Evolutionary conservation across 2,113 vertebrate genomes (phyloP).

Genomic region (Sylvia atricapilla): DNA sequence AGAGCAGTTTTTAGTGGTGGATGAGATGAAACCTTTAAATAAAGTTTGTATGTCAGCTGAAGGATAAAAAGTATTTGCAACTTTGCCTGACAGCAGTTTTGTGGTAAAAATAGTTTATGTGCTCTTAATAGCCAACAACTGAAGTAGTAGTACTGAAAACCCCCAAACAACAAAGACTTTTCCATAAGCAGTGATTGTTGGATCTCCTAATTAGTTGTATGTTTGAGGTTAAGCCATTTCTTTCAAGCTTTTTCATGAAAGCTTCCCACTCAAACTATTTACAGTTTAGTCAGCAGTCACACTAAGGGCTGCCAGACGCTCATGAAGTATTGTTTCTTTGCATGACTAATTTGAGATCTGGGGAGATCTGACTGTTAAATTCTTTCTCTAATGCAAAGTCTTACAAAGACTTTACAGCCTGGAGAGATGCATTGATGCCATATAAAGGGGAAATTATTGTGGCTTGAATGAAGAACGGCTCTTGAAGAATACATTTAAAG

Average conservation of each 20-base stretch:
- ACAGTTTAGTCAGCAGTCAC: background rate
- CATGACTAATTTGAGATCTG: constrained; percentile 9
- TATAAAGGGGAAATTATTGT: background rate
- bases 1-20: background rate
- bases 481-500: background rate
- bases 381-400: constrained; percentile 3
- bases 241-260: constrained; percentile 12
- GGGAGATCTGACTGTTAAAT: constrained; percentile 8
- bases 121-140: background rate
- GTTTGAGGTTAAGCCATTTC: background rate
- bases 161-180: background rate
- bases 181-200: background rate
- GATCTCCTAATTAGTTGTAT: constrained; percentile 3
- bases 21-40: background rate
- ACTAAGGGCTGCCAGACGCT: background rate
- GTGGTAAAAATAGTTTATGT: background rate
- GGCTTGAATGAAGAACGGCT: background rate
- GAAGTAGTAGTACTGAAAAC: background rate
- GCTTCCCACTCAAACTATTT: constrained; percentile 21
- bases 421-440: background rate
- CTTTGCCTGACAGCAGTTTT: background rate
- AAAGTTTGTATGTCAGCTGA: background rate
- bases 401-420: background rate
- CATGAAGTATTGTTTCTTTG: constrained; percentile 12
- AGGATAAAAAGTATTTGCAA: background rate